Evolutionary conservation across 2,888 invertebrate genomes (phyloP), one percentile per base, ranked within the genome.

Genomic region (Pycnomerus fuliginosus): DNA sequence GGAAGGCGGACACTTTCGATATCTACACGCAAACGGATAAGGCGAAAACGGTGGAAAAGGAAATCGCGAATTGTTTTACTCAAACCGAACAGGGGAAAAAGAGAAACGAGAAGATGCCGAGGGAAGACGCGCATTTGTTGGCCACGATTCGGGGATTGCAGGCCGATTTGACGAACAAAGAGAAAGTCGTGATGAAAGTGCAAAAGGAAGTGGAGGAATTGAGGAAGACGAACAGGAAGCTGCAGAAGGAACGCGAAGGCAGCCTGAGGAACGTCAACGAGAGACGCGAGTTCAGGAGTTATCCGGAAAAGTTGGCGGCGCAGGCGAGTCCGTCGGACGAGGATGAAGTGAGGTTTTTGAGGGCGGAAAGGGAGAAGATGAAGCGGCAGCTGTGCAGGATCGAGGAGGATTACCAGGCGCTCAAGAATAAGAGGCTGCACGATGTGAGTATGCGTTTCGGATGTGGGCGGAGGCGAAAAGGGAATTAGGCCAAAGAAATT

Each of bases 91-190:
- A 3, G 31, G 44, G 16, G 24, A 40, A 35, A n/a, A 48, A 37
- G 30, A 40, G 28, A 13, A 17, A 14, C n/a, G 32, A 32, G 72
- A 76, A 52, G 60, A 76, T 77, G 48, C 64, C 76, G 3, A 86
- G 84, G 66, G 86, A 87, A 58, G 88, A 89, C 54, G 78, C 85
- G 17, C 87, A 90, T 72, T 74, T 90, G 30, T 69, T 89, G 14
- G 87, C 88, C 0, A 88, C 89, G 0, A 86, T 90, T 56, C 80
- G 89, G 47, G 88, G 88, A 2, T 72, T 90, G 62, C 85, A 89
- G 64, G 70, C 83, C 0, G 90, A 90, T 62, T 65, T 89, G 34
- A 78, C 82, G 2, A 80, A 80, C 17, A 88, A 88, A 67, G 88
- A 89, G 59, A 84, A 87, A 55, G 79, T 80, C 1, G 77, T 87